Evolutionary conservation across 2,888 invertebrate genomes (phyloP).

Genomic region (Athrips mouffetella): DNA sequence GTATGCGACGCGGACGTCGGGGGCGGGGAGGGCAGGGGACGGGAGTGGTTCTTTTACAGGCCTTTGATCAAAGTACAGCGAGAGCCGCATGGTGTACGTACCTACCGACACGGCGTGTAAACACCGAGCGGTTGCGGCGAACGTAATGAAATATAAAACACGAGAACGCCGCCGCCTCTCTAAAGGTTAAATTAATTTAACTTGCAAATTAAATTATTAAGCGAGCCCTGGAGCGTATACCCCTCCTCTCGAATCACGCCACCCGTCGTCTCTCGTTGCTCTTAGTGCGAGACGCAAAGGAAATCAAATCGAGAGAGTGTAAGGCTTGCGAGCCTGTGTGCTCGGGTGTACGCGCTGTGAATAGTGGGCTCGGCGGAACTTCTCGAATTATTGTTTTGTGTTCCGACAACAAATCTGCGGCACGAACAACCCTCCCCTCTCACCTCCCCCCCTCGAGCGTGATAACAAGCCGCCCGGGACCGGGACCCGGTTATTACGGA

Average conservation of each 20-base stretch:
- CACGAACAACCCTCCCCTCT: not conserved
- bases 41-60: not conserved
- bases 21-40: too few species aligned
- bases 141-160: slow-evolving; percentile 32
- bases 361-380: slow-evolving; percentile 8
- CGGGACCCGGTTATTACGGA: slow-evolving; percentile 10
- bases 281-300: not conserved
- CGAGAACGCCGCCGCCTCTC: slow-evolving; percentile 30
- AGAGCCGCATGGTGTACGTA: slow-evolving; percentile 3
- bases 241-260: not conserved
- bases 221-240: slow-evolving; percentile 21
- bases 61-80: not conserved
- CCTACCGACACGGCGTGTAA: slow-evolving; percentile 18
- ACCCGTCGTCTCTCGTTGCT: not conserved
- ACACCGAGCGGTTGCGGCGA: slow-evolving; percentile 20
- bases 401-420: slow-evolving; percentile 7
- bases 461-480: slow-evolving; percentile 4
- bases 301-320: not conserved
- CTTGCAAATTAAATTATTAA: slow-evolving; percentile 55
- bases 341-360: not conserved
- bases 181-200: slow-evolving; percentile 61
- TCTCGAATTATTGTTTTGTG: slow-evolving; percentile 12
- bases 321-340: not conserved
- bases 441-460: slow-evolving; percentile 9
- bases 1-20: not conserved